Conservation (phyloP, 2,797 vertebrate genomes). For the Leptodactylus fallax region DNA sequence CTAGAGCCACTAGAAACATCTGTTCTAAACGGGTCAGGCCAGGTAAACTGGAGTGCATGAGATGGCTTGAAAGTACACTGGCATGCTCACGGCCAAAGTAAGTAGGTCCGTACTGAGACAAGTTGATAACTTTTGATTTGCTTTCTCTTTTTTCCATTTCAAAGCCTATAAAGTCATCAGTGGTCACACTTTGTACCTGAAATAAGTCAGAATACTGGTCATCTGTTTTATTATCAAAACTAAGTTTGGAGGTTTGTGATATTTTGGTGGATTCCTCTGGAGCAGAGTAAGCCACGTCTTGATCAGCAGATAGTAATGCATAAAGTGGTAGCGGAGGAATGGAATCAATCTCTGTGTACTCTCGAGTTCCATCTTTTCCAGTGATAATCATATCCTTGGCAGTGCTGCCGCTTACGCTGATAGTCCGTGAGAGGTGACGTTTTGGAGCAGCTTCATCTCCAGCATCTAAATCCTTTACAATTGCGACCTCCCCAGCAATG, state of each 20-base stretch:
- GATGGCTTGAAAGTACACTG: conserved; percentile 96
- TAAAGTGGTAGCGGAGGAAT: conserved; percentile 94
- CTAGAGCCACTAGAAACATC: conserved; percentile 97
- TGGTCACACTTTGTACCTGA: conserved; percentile 88
- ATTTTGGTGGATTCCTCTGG: conserved; percentile 85
- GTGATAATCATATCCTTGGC: conserved; percentile 95
- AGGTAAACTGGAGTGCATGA: conserved; percentile 97
- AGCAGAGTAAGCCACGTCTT: conserved; percentile 87
- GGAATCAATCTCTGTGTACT: conserved; percentile 99
- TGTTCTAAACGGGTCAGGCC: conserved; percentile 96
- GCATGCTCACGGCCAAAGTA: conserved; percentile 96
- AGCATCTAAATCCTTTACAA: conserved; percentile 92
- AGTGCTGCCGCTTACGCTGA: conserved; percentile 97
- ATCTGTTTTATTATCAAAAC: conserved; percentile 78
- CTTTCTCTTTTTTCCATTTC: conserved; percentile 92
- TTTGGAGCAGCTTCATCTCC: conserved; percentile 87
- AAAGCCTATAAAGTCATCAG: conserved; percentile 93
- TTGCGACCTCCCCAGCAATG: conserved; percentile 95
- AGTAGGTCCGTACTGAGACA: conserved; percentile 95
- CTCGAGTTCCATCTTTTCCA: conserved; percentile 92
- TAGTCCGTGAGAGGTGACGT: conserved; percentile 94
- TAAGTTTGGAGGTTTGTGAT: conserved; percentile 78
- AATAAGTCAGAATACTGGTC: conserved; percentile 95
- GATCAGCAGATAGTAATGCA: conserved; percentile 90
- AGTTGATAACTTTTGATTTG: conserved; percentile 94